Evolutionary conservation across 2,797 vertebrate species (phyloP).

Genomic region (Crotalus adamanteus): DNA sequence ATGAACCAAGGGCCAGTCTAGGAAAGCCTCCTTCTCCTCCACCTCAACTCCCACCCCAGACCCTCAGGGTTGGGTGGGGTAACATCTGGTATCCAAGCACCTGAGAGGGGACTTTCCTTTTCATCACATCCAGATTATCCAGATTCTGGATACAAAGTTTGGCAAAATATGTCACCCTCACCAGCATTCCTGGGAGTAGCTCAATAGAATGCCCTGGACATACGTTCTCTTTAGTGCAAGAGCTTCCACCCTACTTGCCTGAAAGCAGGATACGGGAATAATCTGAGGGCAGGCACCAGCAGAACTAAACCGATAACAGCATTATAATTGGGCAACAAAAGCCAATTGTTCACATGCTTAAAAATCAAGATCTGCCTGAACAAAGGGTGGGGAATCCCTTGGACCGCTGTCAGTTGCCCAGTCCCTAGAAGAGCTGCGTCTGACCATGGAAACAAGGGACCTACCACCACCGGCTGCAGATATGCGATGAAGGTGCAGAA

Average conservation of each 20-base stretch:
- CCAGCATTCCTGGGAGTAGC: not conserved
- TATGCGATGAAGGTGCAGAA: slow-evolving; percentile 93
- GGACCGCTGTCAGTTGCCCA: not conserved
- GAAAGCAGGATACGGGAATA: not conserved
- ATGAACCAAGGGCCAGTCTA: not conserved
- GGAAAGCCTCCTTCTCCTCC: not conserved
- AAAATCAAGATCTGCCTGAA: not conserved
- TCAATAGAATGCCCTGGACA: not conserved
- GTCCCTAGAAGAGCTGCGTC: not conserved
- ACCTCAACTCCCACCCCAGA: not conserved
- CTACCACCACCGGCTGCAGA: slow-evolving; percentile 94
- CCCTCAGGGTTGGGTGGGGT: not conserved
- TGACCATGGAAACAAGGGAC: slow-evolving; percentile 22
- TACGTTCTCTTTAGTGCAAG: not conserved
- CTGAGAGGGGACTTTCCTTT: not conserved
- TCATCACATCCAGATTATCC: not conserved
- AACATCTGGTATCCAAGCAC: not conserved
- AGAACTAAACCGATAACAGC: not conserved
- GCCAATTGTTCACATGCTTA: not conserved
- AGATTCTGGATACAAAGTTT: not conserved
- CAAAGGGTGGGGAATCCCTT: not conserved
- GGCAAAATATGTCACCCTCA: not conserved
- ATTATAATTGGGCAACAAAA: not conserved
- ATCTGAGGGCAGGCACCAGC: not conserved
- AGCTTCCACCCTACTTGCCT: not conserved